phyloP scores from a whole-genome alignment of 2,888 invertebrate genomes.

The Tuta absoluta region DNA sequence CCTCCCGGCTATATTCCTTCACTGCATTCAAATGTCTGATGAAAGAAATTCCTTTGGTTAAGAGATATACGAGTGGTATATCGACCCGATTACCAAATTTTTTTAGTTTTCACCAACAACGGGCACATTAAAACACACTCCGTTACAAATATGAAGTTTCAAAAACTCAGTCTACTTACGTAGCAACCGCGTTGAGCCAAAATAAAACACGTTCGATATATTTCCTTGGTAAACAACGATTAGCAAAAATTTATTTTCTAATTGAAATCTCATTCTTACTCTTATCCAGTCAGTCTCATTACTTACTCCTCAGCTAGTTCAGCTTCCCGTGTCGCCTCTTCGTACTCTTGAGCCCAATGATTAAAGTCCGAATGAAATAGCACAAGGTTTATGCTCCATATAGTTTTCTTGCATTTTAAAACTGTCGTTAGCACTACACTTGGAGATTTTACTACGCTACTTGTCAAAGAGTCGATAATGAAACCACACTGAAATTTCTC shows the following conservation, averaged over 20 bases:
- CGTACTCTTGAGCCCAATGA: conserved; percentile 64
- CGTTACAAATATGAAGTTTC: too few relatives aligned
- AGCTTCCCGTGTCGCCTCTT: conserved; percentile 57
- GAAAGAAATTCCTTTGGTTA: neutral
- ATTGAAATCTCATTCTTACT: too few relatives aligned
- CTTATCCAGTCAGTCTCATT: neutral
- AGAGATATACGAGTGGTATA: neutral
- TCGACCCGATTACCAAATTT: too few relatives aligned
- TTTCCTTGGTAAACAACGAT: too few relatives aligned
- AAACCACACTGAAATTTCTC: conserved; percentile 63
- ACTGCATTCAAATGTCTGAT: neutral
- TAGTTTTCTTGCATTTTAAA: conserved; percentile 61
- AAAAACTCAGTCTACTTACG: too few relatives aligned
- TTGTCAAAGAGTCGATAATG: conserved; percentile 65
- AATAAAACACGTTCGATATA: too few relatives aligned
- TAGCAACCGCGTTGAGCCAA: too few relatives aligned
- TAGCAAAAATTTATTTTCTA: too few relatives aligned
- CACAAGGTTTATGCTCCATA: conserved; percentile 64
- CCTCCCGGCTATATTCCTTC: conserved; percentile 46
- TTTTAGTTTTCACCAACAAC: too few relatives aligned
- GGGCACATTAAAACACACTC: too few relatives aligned
- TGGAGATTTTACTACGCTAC: conserved; percentile 60
- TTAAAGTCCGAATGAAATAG: conserved; percentile 67
- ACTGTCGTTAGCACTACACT: conserved; percentile 56
- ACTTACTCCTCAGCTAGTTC: conserved; percentile 60